Conservation (phyloP, 92 coral and sea anemone genomes). For the Zoanthus solanderi region DNA sequence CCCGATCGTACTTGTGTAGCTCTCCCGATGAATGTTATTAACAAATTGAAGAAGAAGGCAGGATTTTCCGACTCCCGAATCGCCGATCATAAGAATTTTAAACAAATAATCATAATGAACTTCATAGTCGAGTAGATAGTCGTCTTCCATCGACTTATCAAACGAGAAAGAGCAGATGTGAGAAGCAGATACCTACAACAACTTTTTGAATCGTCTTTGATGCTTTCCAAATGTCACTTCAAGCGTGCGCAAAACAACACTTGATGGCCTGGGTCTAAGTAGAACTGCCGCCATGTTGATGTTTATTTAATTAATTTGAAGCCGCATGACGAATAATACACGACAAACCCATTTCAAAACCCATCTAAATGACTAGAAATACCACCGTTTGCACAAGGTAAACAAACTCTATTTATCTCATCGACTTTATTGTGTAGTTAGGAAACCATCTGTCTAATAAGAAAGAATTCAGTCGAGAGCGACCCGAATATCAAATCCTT, state of each 20-base stretch:
- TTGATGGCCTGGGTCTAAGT: constrained; percentile 22
- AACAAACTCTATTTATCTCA: too few relatives aligned
- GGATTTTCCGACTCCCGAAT: constrained; percentile 96
- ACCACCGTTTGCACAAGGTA: too few relatives aligned
- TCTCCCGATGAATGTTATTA: constrained; percentile 83
- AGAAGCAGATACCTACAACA: constrained; percentile 25
- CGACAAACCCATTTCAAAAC: too few relatives aligned
- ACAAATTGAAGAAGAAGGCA: constrained; percentile 92
- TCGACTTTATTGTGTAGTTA: too few relatives aligned
- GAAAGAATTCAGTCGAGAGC: too few relatives aligned
- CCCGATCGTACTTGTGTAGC: constrained; percentile 89
- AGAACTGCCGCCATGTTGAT: background rate
- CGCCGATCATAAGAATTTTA: constrained; percentile 94
- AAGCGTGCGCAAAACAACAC: constrained; percentile 35
- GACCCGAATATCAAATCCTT: too few relatives aligned
- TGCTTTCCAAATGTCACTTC: constrained; percentile 15
- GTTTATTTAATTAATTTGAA: too few relatives aligned
- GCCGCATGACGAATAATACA: too few relatives aligned
- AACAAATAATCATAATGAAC: constrained; percentile 90
- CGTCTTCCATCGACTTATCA: constrained; percentile 61
- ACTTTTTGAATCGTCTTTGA: background rate
- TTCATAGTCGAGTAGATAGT: constrained; percentile 54
- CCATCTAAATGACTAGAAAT: too few relatives aligned
- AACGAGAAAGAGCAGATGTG: background rate
- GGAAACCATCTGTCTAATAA: too few relatives aligned